phyloP scores from a whole-genome alignment of 2,888 invertebrate species.

The Punctoribates punctum region DNA sequence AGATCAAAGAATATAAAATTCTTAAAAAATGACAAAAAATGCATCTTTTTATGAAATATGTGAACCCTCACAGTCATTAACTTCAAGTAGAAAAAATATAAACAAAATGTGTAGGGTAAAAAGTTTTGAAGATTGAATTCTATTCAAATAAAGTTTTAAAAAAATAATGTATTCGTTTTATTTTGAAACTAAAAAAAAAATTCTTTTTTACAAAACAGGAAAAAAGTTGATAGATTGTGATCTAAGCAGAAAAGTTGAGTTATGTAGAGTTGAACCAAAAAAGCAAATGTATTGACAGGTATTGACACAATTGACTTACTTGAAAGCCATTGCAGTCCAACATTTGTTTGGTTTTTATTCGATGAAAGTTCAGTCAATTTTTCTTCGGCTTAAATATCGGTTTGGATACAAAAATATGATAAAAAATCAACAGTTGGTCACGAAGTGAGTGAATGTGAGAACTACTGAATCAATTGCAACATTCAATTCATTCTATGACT shows the following conservation, averaged over 20 bases:
- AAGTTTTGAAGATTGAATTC: too few species aligned
- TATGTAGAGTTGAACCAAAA: neutral
- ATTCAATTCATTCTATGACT: conserved; percentile 14
- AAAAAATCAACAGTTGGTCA: conserved; percentile 33
- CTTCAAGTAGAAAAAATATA: too few species aligned
- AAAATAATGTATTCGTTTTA: neutral
- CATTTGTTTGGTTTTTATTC: conserved; percentile 3
- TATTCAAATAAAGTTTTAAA: too few species aligned
- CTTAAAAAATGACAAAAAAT: too few species aligned
- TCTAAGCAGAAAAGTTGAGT: neutral
- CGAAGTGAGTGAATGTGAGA: conserved; percentile 7
- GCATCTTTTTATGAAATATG: too few species aligned
- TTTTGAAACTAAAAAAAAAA: neutral
- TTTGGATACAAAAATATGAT: neutral
- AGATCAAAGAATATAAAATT: too few species aligned
- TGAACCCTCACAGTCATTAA: too few species aligned
- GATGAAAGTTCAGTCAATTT: neutral
- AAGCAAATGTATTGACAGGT: conserved; percentile 6
- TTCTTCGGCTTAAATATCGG: neutral
- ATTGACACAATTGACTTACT: conserved; percentile 11
- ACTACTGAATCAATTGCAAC: conserved; percentile 28
- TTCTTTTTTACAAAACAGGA: too few species aligned
- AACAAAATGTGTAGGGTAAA: too few species aligned
- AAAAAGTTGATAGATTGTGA: neutral
- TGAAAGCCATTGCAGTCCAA: conserved; percentile 36